phyloP scores from a whole-genome alignment of 2,797 vertebrate species.

The Parotocinclus haroldoi region DNA sequence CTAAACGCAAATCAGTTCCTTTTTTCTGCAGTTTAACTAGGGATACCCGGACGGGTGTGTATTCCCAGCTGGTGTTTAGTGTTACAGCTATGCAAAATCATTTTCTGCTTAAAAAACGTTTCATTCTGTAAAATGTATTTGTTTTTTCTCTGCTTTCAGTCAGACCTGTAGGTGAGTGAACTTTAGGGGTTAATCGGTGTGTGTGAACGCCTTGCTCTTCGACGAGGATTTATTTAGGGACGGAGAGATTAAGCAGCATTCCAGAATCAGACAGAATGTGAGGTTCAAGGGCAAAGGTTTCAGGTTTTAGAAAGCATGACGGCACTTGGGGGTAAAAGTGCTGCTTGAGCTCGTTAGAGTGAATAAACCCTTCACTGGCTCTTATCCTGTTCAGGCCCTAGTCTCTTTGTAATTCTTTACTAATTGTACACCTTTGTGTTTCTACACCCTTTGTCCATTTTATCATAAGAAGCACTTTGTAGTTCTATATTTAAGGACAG shows the following conservation, averaged over 20 bases:
- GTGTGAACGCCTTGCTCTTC: slow-evolving; percentile 34
- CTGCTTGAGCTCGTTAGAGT: background rate
- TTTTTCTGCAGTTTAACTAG: too few species aligned
- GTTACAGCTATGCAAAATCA: too few species aligned
- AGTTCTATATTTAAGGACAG: too few species aligned
- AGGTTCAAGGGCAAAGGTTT: slow-evolving; percentile 37
- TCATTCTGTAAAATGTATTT: too few species aligned
- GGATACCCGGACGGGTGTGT: slow-evolving; percentile 20
- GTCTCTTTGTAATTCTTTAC: too few species aligned
- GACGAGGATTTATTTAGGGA: slow-evolving; percentile 26
- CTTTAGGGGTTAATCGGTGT: slow-evolving; percentile 23
- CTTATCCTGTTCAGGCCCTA: too few species aligned
- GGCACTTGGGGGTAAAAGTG: background rate
- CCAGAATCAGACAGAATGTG: slow-evolving; percentile 61
- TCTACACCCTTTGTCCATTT: too few species aligned
- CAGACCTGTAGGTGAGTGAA: slow-evolving; percentile 25
- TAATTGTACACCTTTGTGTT: too few species aligned
- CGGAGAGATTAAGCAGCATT: slow-evolving; percentile 56
- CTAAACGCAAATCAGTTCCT: too few species aligned
- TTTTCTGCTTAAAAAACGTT: too few species aligned
- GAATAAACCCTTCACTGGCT: too few species aligned
- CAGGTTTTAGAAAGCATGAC: slow-evolving; percentile 16
- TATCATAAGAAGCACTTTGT: too few species aligned
- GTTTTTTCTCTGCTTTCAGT: background rate
- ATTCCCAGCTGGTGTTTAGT: background rate